Conservation (phyloP, 2,113 vertebrate genomes). For the Gallinago jamesoni region DNA sequence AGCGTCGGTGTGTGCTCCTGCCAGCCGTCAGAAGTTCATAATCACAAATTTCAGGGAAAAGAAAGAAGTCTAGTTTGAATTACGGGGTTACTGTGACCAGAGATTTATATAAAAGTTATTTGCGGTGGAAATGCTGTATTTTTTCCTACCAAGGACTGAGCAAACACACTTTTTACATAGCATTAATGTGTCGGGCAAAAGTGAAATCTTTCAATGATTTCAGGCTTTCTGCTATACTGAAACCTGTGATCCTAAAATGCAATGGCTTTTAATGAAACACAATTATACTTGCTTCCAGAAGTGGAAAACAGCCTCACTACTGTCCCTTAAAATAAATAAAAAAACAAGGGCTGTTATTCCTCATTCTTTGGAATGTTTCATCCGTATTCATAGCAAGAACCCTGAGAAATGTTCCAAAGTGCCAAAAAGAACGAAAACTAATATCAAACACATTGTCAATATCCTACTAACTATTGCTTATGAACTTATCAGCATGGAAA, state of each 20-base stretch:
- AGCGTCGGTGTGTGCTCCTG: not conserved
- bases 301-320: not conserved
- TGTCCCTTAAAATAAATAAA: not conserved
- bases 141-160: slow-evolving; percentile 5
- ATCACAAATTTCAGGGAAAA: slow-evolving; percentile 51
- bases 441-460: not conserved
- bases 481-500: not conserved
- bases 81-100: slow-evolving; percentile 70
- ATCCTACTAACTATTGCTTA: not conserved
- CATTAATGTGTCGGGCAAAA: not conserved
- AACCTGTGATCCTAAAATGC: not conserved
- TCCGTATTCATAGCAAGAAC: slow-evolving; percentile 4
- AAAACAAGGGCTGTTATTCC: not conserved
- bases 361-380: not conserved
- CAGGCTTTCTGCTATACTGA: not conserved
- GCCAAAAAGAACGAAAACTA: slow-evolving; percentile 18
- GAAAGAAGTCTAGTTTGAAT: slow-evolving; percentile 65
- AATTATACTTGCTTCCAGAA: not conserved
- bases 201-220: not conserved
- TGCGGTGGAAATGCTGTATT: slow-evolving; percentile 10
- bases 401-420: not conserved
- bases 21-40: slow-evolving; percentile 53
- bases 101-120: slow-evolving; percentile 9
- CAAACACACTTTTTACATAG: not conserved
- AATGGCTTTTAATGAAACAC: not conserved